phyloP scores from a whole-genome alignment of 1,140 invertebrate species.

The Drosophila ogumai region DNA sequence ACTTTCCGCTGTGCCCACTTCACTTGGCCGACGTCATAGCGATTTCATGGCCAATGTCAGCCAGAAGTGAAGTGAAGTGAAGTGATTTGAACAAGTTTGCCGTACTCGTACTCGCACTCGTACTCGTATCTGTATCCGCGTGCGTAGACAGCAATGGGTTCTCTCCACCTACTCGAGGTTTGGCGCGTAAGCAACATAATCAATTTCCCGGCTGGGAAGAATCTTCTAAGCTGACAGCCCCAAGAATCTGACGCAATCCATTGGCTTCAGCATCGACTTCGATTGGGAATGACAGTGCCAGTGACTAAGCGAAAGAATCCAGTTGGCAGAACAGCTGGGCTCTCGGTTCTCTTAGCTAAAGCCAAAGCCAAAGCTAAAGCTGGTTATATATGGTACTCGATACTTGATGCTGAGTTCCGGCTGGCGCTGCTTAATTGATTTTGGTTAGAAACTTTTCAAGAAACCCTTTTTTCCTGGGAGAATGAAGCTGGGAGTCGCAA shows the following conservation, averaged over 20 bases:
- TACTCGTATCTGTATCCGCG: conserved; percentile 52
- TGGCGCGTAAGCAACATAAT: conserved; percentile 48
- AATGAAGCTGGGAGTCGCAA: not conserved
- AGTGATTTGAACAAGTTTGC: conserved; percentile 62
- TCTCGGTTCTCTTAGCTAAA: not conserved
- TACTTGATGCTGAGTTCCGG: conserved; percentile 16
- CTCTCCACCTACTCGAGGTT: conserved; percentile 24
- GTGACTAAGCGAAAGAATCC: conserved; percentile 55
- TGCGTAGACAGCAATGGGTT: conserved; percentile 48
- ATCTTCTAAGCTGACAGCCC: conserved; percentile 30
- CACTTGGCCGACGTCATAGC: conserved; percentile 46
- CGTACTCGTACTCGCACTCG: conserved; percentile 17
- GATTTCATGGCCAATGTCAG: conserved; percentile 66
- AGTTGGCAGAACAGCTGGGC: conserved; percentile 32
- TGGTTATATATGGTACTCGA: conserved; percentile 9
- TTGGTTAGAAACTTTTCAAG: conserved; percentile 39
- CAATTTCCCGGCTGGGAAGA: conserved; percentile 41
- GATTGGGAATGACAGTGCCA: conserved; percentile 28
- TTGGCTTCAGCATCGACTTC: conserved; percentile 11
- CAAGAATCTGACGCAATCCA: conserved; percentile 41
- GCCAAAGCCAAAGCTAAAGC: not conserved
- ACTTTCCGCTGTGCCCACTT: conserved; percentile 34
- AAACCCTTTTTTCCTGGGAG: conserved; percentile 8
- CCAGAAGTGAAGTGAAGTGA: conserved; percentile 59
- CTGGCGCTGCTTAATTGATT: conserved; percentile 65